A percentile compares a stretch with the other conserved stretches of the same genome.
These are phyloP conservation scores for Etheostoma spectabile DNA, from an alignment of 2,113 vertebrate species.

Conservation along the genomic window DNA sequence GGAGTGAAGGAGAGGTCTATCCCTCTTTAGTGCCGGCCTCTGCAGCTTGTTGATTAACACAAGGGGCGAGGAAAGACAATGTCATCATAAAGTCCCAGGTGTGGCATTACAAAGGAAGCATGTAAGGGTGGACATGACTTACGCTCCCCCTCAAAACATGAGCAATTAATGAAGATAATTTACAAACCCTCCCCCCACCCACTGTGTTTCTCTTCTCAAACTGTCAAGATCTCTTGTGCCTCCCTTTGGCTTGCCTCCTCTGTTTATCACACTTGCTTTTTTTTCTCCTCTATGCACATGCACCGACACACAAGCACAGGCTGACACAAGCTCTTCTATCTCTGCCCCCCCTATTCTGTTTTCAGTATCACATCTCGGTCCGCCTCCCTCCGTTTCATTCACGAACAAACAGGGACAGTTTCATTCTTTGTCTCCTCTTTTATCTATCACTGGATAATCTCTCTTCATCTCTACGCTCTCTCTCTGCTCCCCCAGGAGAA, in stretches of 20 bases:
- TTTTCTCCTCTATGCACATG: constrained; percentile 17
- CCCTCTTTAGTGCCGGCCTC: constrained; percentile 38
- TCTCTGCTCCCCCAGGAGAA: constrained; percentile 88
- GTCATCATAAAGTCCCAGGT: constrained; percentile 79
- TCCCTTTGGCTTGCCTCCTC: constrained; percentile 46
- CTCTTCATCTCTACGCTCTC: constrained; percentile 34
- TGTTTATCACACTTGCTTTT: constrained; percentile 57
- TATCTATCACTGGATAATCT: constrained; percentile 54
- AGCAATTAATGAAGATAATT: constrained; percentile 59
- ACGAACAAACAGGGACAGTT: constrained; percentile 64
- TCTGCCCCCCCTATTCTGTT: constrained; percentile 59
- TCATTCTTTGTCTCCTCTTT: constrained; percentile 52
- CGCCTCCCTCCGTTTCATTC: constrained; percentile 68
- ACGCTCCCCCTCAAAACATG: constrained; percentile 38
- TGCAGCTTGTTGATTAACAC: constrained; percentile 53
- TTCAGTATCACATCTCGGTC: constrained; percentile 69
- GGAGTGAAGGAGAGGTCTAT: constrained; percentile 56
- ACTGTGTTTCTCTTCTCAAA: constrained; percentile 16
- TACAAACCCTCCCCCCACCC: constrained; percentile 33
- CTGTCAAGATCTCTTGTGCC: constrained; percentile 44
- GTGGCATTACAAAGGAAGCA: constrained; percentile 78
- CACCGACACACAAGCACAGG: constrained; percentile 33
- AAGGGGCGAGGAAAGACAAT: constrained; percentile 58
- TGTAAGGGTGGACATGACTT: constrained; percentile 61
- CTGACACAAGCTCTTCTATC: constrained; percentile 69